These are phyloP conservation scores for Drepana arcuata DNA, from an alignment of 1,140 invertebrate species.

Conservation along the genomic window DNA sequence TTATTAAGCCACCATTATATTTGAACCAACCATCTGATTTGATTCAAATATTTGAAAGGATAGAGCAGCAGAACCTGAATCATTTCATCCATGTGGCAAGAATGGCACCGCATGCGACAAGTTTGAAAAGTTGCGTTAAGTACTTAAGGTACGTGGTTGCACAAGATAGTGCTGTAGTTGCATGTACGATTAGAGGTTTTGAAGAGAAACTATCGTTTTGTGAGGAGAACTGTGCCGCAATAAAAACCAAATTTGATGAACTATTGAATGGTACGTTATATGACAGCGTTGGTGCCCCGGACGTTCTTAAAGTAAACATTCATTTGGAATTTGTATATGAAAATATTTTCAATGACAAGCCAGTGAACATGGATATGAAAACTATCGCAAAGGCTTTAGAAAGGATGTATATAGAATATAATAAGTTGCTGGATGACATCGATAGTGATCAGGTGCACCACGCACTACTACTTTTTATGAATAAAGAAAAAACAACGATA, in stretches of 20 bases:
- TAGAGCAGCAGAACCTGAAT: slow-evolving; percentile 71
- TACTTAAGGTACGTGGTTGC: slow-evolving; percentile 28
- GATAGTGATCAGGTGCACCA: slow-evolving; percentile 25
- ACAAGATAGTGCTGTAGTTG: slow-evolving; percentile 30
- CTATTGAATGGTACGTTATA: slow-evolving; percentile 47
- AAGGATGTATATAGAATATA: slow-evolving; percentile 42
- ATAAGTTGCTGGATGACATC: slow-evolving; percentile 32
- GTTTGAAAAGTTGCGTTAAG: slow-evolving; percentile 26
- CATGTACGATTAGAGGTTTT: slow-evolving; percentile 29
- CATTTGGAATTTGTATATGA: slow-evolving; percentile 54
- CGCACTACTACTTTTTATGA: slow-evolving; percentile 27
- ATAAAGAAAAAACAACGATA: slow-evolving; percentile 28
- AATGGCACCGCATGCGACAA: slow-evolving; percentile 28
- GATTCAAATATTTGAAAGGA: slow-evolving; percentile 70
- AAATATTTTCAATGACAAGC: slow-evolving; percentile 40
- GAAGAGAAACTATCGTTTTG: slow-evolving; percentile 26
- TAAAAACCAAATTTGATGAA: slow-evolving; percentile 44
- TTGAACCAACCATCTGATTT: slow-evolving; percentile 72
- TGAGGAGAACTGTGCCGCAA: slow-evolving; percentile 26
- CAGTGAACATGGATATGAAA: slow-evolving; percentile 35
- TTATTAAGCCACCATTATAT: slow-evolving; percentile 68
- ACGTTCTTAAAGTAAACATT: slow-evolving; percentile 43
- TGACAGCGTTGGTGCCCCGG: slow-evolving; percentile 28
- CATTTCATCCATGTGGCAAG: slow-evolving; percentile 41
- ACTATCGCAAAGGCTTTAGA: slow-evolving; percentile 39